Conservation (phyloP, 2,888 invertebrate genomes). For the Habroteleia sp. region DNA sequence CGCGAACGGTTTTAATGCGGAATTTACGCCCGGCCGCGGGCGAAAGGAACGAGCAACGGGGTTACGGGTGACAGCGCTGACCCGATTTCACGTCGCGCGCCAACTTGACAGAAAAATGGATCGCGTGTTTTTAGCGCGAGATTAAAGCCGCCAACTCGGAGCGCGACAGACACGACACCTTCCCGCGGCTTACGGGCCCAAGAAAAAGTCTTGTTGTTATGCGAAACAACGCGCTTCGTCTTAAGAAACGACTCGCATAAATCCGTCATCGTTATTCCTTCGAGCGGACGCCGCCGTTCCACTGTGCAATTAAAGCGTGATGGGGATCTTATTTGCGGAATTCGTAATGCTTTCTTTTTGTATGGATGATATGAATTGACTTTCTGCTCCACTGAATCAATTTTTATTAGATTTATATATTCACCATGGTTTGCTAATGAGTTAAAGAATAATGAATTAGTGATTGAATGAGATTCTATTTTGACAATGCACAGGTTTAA, state of each 20-base stretch:
- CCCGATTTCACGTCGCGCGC: conserved; percentile 10
- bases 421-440: no score
- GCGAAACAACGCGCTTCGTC: conserved; percentile 31
- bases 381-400: no score
- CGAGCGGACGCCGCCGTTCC: conserved; percentile 10
- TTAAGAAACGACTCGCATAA: conserved; percentile 36
- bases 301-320: conserved; percentile 14
- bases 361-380: no score
- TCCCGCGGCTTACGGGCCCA: background rate
- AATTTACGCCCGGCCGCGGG: conserved; percentile 21
- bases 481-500: no score
- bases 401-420: no score
- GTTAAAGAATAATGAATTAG: no score
- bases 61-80: conserved; percentile 12
- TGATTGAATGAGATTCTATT: no score
- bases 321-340: no score
- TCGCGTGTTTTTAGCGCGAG: conserved; percentile 13
- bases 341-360: no score
- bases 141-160: conserved; percentile 9
- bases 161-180: conserved; percentile 3
- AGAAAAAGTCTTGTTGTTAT: conserved; percentile 27
- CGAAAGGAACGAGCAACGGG: background rate
- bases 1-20: conserved; percentile 45
- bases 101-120: conserved; percentile 39
- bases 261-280: conserved; percentile 39